Percentiles rank a stretch among this genome's conserved stretches.
Evolutionary conservation across 1,140 invertebrate species (phyloP).

Genomic region (Drosophila orosa): DNA sequence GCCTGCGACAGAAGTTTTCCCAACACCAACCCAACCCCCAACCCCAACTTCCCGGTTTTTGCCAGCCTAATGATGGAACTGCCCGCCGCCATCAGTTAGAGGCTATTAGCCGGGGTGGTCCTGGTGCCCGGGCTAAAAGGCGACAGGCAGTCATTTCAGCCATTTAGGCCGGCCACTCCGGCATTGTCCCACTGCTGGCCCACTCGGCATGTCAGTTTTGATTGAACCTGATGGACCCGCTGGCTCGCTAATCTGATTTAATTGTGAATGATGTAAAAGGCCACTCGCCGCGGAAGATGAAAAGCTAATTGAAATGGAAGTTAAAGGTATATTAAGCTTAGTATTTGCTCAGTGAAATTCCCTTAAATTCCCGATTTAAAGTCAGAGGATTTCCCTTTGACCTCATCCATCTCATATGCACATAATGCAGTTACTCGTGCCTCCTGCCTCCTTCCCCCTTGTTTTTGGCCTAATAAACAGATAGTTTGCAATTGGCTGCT

Average conservation of each 20-base stretch:
- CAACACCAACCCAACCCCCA: neutral
- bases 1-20: neutral
- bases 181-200: slow-evolving; percentile 32
- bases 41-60: slow-evolving; percentile 10
- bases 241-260: slow-evolving; percentile 65
- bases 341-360: too few species aligned
- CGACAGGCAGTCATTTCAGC: slow-evolving; percentile 35
- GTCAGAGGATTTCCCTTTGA: neutral
- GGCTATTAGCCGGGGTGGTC: slow-evolving; percentile 55
- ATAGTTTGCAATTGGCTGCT: slow-evolving; percentile 49
- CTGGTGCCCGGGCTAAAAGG: slow-evolving; percentile 7
- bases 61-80: slow-evolving; percentile 59
- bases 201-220: slow-evolving; percentile 74
- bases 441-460: neutral
- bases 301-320: neutral
- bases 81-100: slow-evolving; percentile 48
- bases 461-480: slow-evolving; percentile 53
- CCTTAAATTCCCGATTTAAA: neutral
- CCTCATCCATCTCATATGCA: slow-evolving; percentile 6
- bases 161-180: slow-evolving; percentile 16
- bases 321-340: too few species aligned
- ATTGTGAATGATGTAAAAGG: slow-evolving; percentile 70
- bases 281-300: slow-evolving; percentile 31
- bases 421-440: slow-evolving; percentile 3
- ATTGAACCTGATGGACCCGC: slow-evolving; percentile 71